Percentiles rank a stretch among this genome's conserved stretches.
Conservation (phyloP, 2,888 invertebrate genomes). For the Mythimna impura region DNA sequence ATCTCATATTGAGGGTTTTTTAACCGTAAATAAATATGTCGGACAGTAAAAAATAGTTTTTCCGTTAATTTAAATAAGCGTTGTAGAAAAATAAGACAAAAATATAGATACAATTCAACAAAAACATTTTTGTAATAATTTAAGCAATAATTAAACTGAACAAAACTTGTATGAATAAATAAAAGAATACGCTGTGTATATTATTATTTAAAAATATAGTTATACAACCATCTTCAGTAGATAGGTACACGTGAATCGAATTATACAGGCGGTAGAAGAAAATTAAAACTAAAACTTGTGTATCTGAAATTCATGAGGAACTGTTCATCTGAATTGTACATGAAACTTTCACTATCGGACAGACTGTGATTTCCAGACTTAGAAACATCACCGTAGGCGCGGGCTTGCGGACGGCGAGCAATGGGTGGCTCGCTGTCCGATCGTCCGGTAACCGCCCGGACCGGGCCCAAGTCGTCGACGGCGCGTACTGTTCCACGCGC, state of each 20-base stretch:
- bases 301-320: conserved; percentile 31
- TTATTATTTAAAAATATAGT: background rate
- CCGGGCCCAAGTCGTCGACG: too few relatives aligned
- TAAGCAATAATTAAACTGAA: background rate
- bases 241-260: conserved; percentile 8
- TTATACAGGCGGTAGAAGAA: conserved; percentile 5
- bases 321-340: conserved; percentile 27
- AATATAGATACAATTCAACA: too few relatives aligned
- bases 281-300: conserved; percentile 28
- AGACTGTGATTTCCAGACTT: background rate
- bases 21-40: too few relatives aligned
- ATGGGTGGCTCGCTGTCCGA: too few relatives aligned
- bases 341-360: conserved; percentile 25
- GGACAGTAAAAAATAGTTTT: too few relatives aligned
- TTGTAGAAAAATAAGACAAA: too few relatives aligned
- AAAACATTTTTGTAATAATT: background rate
- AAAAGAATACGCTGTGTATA: background rate
- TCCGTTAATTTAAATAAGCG: too few relatives aligned
- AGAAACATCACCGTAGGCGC: too few relatives aligned
- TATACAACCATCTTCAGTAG: background rate
- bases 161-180: background rate
- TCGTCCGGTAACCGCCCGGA: too few relatives aligned
- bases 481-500: too few relatives aligned
- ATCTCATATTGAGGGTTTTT: too few relatives aligned
- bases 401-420: too few relatives aligned